phyloP scores from a whole-genome alignment of 2,888 invertebrate genomes.

The Caenorhabditis zanzibari region DNA sequence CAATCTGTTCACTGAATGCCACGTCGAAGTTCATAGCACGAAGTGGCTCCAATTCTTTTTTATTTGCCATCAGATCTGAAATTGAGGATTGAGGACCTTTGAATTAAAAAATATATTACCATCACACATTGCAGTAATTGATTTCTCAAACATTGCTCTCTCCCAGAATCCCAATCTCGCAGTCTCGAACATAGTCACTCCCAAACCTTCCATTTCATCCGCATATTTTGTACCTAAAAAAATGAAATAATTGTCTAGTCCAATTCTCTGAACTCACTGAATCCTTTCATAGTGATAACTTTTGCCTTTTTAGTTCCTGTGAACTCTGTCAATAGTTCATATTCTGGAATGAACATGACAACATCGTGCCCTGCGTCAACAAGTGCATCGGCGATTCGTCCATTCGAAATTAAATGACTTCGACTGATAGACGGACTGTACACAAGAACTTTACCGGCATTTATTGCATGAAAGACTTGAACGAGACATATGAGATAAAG shows the following conservation, averaged over 20 bases:
- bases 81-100: no score
- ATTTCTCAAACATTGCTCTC: constrained; percentile 70
- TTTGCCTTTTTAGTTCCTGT: constrained; percentile 78
- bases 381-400: constrained; percentile 77
- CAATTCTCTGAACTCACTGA: constrained; percentile 63
- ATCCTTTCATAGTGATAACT: constrained; percentile 76
- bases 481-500: constrained; percentile 6
- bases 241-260: no score
- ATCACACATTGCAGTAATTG: constrained; percentile 68
- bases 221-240: constrained; percentile 51
- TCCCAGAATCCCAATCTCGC: constrained; percentile 63
- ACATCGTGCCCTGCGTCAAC: constrained; percentile 79
- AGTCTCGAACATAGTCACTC: constrained; percentile 43
- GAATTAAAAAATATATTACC: no score
- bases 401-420: constrained; percentile 77
- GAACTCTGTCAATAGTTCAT: constrained; percentile 61
- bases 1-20: constrained; percentile 79
- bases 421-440: constrained; percentile 71
- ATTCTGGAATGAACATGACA: constrained; percentile 78
- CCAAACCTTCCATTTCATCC: constrained; percentile 66
- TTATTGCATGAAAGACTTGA: background rate
- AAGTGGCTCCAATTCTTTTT: constrained; percentile 74
- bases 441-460: constrained; percentile 67
- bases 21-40: constrained; percentile 76
- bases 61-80: constrained; percentile 73